phyloP scores from a whole-genome alignment of 2,888 invertebrate species.

The Spicauda simplicius region DNA sequence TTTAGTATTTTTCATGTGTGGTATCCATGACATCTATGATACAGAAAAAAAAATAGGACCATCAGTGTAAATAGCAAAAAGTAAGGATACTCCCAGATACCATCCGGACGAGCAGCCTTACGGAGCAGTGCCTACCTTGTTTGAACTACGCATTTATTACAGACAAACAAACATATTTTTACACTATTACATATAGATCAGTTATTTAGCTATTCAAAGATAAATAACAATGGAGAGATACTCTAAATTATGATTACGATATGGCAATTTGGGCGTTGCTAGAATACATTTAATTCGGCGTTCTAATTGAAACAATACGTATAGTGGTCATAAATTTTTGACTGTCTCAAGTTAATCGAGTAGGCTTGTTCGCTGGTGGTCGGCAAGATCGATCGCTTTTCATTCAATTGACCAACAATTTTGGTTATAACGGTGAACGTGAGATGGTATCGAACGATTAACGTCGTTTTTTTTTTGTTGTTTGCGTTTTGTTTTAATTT shows the following conservation, averaged over 20 bases:
- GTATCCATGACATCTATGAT: no score
- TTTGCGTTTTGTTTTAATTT: no score
- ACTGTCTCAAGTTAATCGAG: conserved; percentile 67
- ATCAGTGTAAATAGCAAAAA: no score
- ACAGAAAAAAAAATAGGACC: no score
- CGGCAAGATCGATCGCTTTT: conserved; percentile 62
- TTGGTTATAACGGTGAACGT: conserved; percentile 31
- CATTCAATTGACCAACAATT: conserved; percentile 48
- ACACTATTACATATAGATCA: background rate
- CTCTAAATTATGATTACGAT: conserved; percentile 52
- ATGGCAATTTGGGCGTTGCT: conserved; percentile 79
- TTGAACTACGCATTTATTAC: no score
- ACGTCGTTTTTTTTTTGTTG: background rate
- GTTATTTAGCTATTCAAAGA: conserved; percentile 41
- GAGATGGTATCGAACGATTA: background rate
- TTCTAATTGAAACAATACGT: conserved; percentile 81
- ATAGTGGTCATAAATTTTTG: conserved; percentile 68
- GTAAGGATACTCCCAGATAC: no score
- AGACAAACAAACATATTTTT: background rate
- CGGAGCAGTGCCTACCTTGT: no score
- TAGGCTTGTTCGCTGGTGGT: conserved; percentile 67
- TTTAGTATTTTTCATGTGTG: no score
- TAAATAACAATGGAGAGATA: conserved; percentile 73
- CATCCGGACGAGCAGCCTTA: no score
- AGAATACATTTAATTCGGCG: conserved; percentile 71